These are phyloP conservation scores for Acanthopagrus latus DNA, from an alignment of 2,797 vertebrate species.

Conservation along the genomic window DNA sequence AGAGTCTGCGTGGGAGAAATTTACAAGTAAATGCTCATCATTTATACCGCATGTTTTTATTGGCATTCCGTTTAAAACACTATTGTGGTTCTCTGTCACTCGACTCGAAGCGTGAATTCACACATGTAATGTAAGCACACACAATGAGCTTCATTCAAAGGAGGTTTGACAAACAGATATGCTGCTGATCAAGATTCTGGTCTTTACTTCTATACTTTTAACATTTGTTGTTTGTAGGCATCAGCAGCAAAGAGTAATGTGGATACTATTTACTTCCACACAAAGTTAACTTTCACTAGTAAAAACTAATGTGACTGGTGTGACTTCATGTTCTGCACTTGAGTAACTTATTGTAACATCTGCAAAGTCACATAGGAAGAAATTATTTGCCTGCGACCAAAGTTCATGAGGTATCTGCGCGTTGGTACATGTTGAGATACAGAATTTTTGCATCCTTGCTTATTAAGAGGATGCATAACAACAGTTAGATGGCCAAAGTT, in stretches of 20 bases:
- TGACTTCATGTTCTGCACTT: neutral
- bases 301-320: neutral
- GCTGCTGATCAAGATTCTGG: slow-evolving; percentile 45
- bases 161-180: slow-evolving; percentile 25
- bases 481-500: neutral
- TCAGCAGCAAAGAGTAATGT: neutral
- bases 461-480: neutral
- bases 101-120: slow-evolving; percentile 41
- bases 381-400: neutral
- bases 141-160: slow-evolving; percentile 30
- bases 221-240: slow-evolving; percentile 34
- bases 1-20: neutral
- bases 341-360: neutral
- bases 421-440: neutral
- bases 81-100: slow-evolving; percentile 30
- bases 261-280: neutral
- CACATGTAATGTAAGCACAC: slow-evolving; percentile 16
- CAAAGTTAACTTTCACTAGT: neutral
- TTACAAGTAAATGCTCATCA: neutral
- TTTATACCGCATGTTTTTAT: slow-evolving; percentile 34
- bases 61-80: slow-evolving; percentile 11
- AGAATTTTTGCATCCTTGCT: neutral
- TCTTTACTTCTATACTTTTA: slow-evolving; percentile 49
- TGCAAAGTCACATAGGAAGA: neutral
- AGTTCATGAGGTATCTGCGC: neutral